Conservation (phyloP, 1,140 invertebrate genomes). For the Aphidius gifuensis region DNA sequence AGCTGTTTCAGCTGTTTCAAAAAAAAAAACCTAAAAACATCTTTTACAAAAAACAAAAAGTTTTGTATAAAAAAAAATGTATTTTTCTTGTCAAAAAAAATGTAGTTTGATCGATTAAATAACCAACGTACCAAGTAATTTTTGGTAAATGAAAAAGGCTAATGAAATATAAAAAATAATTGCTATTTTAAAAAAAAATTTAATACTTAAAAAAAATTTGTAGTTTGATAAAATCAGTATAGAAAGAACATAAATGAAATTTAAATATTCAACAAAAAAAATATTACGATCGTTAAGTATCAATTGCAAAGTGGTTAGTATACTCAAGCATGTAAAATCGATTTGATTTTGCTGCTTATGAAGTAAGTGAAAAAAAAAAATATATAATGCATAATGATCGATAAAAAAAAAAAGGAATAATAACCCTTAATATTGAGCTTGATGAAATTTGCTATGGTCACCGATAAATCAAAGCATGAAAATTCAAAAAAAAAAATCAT, state of each 20-base stretch:
- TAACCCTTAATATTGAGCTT: conserved; percentile 15
- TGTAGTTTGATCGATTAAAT: no score
- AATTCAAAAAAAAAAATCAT: background rate
- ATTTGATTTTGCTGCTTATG: background rate
- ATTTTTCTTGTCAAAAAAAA: no score
- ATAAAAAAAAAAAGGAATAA: no score
- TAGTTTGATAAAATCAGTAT: conserved; percentile 9
- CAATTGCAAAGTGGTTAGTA: background rate
- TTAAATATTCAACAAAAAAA: conserved; percentile 13
- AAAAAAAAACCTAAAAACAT: no score
- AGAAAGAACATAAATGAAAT: background rate
- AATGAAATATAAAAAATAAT: background rate
- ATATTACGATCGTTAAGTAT: conserved; percentile 1
- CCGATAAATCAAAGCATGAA: conserved; percentile 10
- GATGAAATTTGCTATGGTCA: conserved; percentile 1
- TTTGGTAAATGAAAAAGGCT: no score
- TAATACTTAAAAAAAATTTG: background rate
- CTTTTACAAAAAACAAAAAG: no score
- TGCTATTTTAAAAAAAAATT: background rate
- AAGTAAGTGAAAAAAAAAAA: conserved; percentile 16
- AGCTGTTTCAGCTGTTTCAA: no score
- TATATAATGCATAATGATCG: no score
- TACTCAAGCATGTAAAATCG: no score
- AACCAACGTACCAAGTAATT: no score
- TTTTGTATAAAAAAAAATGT: no score